A percentile compares a stretch with the other conserved stretches of the same genome.
phyloP scores from a whole-genome alignment of 1,140 invertebrate genomes.

The Microplitis mediator region DNA sequence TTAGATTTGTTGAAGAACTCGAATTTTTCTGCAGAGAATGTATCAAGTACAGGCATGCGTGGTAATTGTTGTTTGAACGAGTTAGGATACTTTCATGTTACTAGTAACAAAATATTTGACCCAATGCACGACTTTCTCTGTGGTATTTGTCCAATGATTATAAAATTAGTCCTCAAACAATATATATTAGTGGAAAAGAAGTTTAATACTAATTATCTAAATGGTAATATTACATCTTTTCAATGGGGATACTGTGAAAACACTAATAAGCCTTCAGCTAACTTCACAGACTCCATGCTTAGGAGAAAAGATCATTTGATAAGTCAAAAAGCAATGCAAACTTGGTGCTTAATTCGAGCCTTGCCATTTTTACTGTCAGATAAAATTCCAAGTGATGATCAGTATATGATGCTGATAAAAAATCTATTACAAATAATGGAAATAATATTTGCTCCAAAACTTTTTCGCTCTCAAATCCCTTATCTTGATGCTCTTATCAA shows the following conservation, averaged over 20 bases:
- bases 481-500: conserved; percentile 20
- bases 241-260: conserved; percentile 35
- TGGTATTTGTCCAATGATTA: conserved; percentile 33
- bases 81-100: conserved; percentile 33
- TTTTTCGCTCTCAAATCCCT: conserved; percentile 27
- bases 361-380: conserved; percentile 39
- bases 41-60: conserved; percentile 29
- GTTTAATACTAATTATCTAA: conserved; percentile 31
- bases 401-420: conserved; percentile 34
- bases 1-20: background rate
- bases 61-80: conserved; percentile 32
- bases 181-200: conserved; percentile 21
- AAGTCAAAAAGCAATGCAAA: conserved; percentile 43
- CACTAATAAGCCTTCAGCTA: conserved; percentile 40
- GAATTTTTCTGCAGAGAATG: conserved; percentile 22
- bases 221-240: conserved; percentile 33
- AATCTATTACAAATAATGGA: conserved; percentile 41
- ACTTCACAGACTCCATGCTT: conserved; percentile 37
- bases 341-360: conserved; percentile 35
- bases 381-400: conserved; percentile 32
- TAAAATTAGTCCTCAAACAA: conserved; percentile 30
- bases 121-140: conserved; percentile 35
- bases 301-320: conserved; percentile 30
- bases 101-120: conserved; percentile 34
- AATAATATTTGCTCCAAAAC: conserved; percentile 35